Evolutionary conservation across 2,797 vertebrate genomes (phyloP), one percentile per base, ranked within the genome.

Genomic region (Pipistrellus kuhlii): DNA sequence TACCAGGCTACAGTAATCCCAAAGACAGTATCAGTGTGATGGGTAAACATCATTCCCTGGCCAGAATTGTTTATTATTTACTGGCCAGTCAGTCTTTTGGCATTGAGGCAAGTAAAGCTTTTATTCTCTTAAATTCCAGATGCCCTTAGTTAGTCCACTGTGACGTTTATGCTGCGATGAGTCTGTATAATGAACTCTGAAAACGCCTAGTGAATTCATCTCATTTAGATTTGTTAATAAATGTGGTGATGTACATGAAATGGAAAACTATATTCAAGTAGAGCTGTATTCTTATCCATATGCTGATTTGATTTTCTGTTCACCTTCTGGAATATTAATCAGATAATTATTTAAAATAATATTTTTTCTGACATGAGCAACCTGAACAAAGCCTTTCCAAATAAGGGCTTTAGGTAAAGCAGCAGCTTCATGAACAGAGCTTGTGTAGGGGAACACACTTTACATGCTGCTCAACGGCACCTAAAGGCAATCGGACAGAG

Each of bases 61-160:
- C 5, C 23, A 81, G 27, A 93, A 91, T 68, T 81, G 92, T 92
- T 68, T 96, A 57, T 62, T 97, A 93, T 71, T 95, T 94, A 66
- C 92, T n/a, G 27, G 0, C 8, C 51, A 77, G 35, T 18, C 51
- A 73, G 35, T 30, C 32, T 69, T 83, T 78, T 82, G 80, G 35
- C n/a, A 78, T 57, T 92, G 18, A 86, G 72, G 55, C 89, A 71
- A 90, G 0, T 73, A 17, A 27, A 71, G 55, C 6, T 41, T 96
- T 77, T 64, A 48, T 85, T 85, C n/a, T 93, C 9, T 82, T 66
- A 95, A 96, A 81, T 96, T n/a, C 6, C 21, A 51, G 1, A 1
- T 44, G 59, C 41, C 6, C 77, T 93, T 85, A 25, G 62, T 95
- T 88, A 93, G 81, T 84, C 81, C 4, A 27, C 51, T 68, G 21